Percentiles rank a stretch among this genome's conserved stretches.
These are phyloP conservation scores for Sinocyclocheilus anshuiensis DNA, from an alignment of 2,113 vertebrate genomes.

Conservation along the genomic window DNA sequence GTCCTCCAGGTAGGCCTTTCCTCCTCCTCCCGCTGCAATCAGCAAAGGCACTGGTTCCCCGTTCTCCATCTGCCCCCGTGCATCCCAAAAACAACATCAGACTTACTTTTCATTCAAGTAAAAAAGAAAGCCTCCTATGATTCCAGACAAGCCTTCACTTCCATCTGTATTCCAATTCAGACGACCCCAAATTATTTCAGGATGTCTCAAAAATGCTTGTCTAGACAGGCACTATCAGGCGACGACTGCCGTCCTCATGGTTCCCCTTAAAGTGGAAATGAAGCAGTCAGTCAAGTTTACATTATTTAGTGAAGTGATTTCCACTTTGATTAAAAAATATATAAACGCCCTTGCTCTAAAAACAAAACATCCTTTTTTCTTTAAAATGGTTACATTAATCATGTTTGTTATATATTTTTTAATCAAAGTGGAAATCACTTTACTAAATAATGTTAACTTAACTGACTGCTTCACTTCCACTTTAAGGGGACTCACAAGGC, in stretches of 20 bases:
- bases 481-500: background rate
- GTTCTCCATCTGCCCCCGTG: slow-evolving; percentile 73
- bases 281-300: too few relatives aligned
- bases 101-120: background rate
- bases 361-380: too few relatives aligned
- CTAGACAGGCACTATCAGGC: slow-evolving; percentile 29
- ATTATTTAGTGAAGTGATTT: too few relatives aligned
- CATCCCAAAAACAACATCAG: slow-evolving; percentile 27
- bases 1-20: slow-evolving; percentile 85
- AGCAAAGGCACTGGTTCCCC: slow-evolving; percentile 81
- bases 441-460: too few relatives aligned
- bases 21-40: slow-evolving; percentile 89
- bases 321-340: too few relatives aligned
- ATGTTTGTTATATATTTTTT: too few relatives aligned
- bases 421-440: too few relatives aligned
- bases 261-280: too few relatives aligned
- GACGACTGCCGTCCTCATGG: slow-evolving; percentile 41
- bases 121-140: background rate
- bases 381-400: too few relatives aligned
- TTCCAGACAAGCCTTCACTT: background rate
- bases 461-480: too few relatives aligned
- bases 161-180: slow-evolving; percentile 29
- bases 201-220: slow-evolving; percentile 43
- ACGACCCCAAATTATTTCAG: slow-evolving; percentile 43
- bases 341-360: too few relatives aligned